Percentiles rank a stretch among this genome's conserved stretches.
Conservation (phyloP, 2,113 vertebrate species). For the Carassius carassius region DNA sequence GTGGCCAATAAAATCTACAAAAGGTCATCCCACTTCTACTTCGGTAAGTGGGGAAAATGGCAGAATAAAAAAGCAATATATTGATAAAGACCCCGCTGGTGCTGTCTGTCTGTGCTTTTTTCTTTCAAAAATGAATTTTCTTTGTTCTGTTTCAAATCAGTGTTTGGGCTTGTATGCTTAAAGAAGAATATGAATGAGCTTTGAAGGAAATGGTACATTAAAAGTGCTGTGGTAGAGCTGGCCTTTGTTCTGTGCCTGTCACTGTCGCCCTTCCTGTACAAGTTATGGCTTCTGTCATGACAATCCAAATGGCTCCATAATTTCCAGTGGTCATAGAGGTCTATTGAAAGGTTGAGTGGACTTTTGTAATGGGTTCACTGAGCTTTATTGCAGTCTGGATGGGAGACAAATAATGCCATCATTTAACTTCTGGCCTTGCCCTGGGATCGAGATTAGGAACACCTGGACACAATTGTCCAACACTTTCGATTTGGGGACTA, state of each 20-base stretch:
- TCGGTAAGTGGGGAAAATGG: slow-evolving; percentile 41
- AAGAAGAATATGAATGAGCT: background rate
- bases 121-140: background rate
- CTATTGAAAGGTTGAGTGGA: slow-evolving; percentile 31
- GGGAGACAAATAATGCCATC: slow-evolving; percentile 36
- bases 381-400: slow-evolving; percentile 39
- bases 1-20: slow-evolving; percentile 60
- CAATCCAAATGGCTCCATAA: slow-evolving; percentile 38
- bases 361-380: slow-evolving; percentile 39
- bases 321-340: slow-evolving; percentile 38
- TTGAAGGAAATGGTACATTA: background rate
- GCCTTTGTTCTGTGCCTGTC: slow-evolving; percentile 19
- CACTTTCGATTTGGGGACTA: slow-evolving; percentile 26
- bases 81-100: background rate
- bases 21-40: slow-evolving; percentile 57
- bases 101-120: background rate
- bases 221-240: background rate
- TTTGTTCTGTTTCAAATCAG: slow-evolving; percentile 5
- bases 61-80: slow-evolving; percentile 1
- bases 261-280: slow-evolving; percentile 11
- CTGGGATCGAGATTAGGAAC: slow-evolving; percentile 16
- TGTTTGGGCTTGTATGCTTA: background rate
- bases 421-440: slow-evolving; percentile 27
- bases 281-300: slow-evolving; percentile 26
- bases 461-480: slow-evolving; percentile 11